Evolutionary conservation across 2,888 invertebrate genomes (phyloP).

Genomic region (Clitarchus hookeri): DNA sequence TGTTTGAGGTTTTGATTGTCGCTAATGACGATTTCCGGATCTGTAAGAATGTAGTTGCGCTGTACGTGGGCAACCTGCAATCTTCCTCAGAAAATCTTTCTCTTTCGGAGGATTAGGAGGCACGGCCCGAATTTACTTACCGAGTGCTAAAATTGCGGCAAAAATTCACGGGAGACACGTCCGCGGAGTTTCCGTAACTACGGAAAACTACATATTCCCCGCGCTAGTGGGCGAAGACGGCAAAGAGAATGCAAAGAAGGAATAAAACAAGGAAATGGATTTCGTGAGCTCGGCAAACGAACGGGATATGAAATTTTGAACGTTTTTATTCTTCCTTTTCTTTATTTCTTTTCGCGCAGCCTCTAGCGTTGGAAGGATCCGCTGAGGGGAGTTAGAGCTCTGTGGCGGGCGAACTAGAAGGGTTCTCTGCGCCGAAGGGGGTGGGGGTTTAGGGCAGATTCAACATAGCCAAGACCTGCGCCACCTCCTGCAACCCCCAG

Average conservation of each 20-base stretch:
- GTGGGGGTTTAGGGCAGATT: constrained; percentile 3
- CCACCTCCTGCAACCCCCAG: neutral
- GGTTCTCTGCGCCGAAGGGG: neutral
- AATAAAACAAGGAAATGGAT: constrained; percentile 28
- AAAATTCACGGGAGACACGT: neutral
- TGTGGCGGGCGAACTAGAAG: neutral
- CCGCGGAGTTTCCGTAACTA: neutral
- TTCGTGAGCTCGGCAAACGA: constrained; percentile 26
- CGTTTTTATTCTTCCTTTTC: constrained; percentile 16
- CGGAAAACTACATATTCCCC: neutral
- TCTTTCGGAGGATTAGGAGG: no score
- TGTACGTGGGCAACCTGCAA: no score
- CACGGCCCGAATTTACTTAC: no score
- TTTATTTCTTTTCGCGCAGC: neutral
- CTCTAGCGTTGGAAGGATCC: neutral
- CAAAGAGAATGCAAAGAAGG: neutral
- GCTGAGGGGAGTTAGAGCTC: neutral
- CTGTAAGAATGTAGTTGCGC: no score
- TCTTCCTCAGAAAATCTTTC: no score
- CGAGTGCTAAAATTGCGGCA: neutral
- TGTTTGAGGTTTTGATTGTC: no score
- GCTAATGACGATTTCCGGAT: no score
- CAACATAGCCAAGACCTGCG: constrained; percentile 18
- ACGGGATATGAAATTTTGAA: constrained; percentile 37
- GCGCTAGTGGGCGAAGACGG: neutral